These are phyloP conservation scores for Pagrus major DNA, from an alignment of 2,113 vertebrate genomes.

Conservation along the genomic window DNA sequence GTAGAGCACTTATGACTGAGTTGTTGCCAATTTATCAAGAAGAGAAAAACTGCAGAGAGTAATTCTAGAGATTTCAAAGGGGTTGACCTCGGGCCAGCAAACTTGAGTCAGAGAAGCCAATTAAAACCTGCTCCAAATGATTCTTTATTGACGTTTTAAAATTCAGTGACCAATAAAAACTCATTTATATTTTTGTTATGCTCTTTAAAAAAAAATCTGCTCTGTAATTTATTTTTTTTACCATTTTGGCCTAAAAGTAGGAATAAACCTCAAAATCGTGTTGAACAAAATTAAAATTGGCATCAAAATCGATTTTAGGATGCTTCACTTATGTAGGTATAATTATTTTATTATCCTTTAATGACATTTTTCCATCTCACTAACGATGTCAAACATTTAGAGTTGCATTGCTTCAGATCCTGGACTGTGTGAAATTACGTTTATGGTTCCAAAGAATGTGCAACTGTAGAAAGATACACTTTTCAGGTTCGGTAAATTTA, in stretches of 20 bases:
- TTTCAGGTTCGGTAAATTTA: constrained; percentile 5
- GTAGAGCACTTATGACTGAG: not conserved
- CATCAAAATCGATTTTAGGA: not conserved
- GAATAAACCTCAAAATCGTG: not conserved
- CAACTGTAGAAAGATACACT: not conserved
- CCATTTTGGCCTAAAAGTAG: not conserved
- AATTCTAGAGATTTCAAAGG: not conserved
- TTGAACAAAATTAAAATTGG: not conserved
- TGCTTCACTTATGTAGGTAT: too few relatives aligned
- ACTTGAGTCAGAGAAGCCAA: not conserved
- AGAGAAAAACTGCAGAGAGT: not conserved
- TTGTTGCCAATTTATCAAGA: not conserved
- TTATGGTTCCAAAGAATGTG: not conserved
- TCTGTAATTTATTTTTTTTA: not conserved
- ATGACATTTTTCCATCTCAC: not conserved
- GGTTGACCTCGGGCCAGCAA: not conserved
- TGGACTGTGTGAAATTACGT: not conserved
- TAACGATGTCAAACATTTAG: not conserved
- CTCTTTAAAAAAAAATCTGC: too few relatives aligned
- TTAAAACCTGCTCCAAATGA: not conserved
- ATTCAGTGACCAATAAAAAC: not conserved
- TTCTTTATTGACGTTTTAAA: not conserved
- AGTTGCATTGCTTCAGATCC: not conserved
- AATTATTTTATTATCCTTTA: not conserved
- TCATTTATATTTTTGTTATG: not conserved